A percentile compares a stretch with the other conserved stretches of the same genome.
phyloP scores from a whole-genome alignment of 1,140 invertebrate genomes.

The Orchestia grillus region DNA sequence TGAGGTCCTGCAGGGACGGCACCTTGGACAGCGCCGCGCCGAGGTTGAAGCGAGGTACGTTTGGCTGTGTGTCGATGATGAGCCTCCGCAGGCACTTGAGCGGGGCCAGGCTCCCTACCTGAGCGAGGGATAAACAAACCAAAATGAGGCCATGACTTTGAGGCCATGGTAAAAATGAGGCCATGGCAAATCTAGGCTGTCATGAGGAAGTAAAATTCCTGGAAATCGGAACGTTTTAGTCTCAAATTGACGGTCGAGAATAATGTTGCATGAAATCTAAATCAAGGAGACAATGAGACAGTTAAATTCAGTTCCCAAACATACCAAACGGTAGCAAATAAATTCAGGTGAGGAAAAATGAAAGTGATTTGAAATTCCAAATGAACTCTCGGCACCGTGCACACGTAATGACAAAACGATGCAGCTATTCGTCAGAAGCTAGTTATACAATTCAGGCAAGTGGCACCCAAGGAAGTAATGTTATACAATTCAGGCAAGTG shows the following conservation, averaged over 20 bases:
- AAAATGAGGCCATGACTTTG: background rate
- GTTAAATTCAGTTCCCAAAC: background rate
- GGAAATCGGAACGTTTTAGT: background rate
- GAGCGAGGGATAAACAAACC: background rate
- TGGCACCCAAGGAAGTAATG: background rate
- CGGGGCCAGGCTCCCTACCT: slow-evolving; percentile 62
- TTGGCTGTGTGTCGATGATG: slow-evolving; percentile 62
- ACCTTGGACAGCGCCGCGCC: slow-evolving; percentile 61
- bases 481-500: background rate
- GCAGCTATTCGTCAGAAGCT: background rate
- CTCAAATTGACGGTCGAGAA: background rate
- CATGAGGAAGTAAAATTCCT: background rate
- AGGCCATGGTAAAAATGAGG: background rate
- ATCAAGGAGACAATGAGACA: background rate
- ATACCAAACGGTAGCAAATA: background rate
- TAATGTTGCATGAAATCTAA: background rate
- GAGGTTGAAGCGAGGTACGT: slow-evolving; percentile 58
- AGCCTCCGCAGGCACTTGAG: slow-evolving; percentile 61
- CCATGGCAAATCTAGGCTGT: no score
- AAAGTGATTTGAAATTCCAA: background rate
- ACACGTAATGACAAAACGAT: background rate
- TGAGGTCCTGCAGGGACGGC: slow-evolving; percentile 52
- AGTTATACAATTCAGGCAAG: no score
- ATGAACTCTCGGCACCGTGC: background rate
- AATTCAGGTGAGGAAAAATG: background rate